Percentiles rank a stretch among this genome's conserved stretches.
Conservation (phyloP, 2,113 vertebrate species). For the Perca flavescens region DNA sequence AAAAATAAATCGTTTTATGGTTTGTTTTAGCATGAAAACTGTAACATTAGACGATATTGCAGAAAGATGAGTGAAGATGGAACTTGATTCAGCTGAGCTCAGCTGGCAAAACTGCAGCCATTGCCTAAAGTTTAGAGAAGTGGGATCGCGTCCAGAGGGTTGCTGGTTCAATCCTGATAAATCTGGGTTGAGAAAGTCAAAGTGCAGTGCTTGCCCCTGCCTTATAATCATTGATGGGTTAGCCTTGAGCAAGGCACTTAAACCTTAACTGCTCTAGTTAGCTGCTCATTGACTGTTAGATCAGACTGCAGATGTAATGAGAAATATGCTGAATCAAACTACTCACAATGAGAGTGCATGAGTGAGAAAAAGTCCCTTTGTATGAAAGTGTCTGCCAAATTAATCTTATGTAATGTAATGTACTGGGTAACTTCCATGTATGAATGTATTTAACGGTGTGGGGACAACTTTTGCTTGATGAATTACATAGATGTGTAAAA, state of each 20-base stretch:
- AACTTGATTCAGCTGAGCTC: neutral
- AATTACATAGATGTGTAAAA: neutral
- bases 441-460: neutral
- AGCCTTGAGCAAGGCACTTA: neutral
- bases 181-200: neutral
- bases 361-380: neutral
- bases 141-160: neutral
- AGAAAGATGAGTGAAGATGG: neutral
- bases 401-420: neutral
- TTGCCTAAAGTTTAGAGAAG: neutral
- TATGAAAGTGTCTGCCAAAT: neutral
- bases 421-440: neutral
- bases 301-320: neutral
- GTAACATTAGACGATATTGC: neutral
- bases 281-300: neutral
- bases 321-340: neutral
- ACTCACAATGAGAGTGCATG: neutral
- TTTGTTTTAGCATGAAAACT: slow-evolving; percentile 7
- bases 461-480: neutral
- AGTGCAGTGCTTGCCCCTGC: too few species aligned
- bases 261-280: neutral
- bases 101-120: neutral
- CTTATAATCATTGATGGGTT: too few species aligned
- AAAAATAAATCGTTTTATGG: neutral
- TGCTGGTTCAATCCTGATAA: neutral